Evolutionary conservation across 2,113 vertebrate genomes (phyloP).

Genomic region (Agelaius phoeniceus): DNA sequence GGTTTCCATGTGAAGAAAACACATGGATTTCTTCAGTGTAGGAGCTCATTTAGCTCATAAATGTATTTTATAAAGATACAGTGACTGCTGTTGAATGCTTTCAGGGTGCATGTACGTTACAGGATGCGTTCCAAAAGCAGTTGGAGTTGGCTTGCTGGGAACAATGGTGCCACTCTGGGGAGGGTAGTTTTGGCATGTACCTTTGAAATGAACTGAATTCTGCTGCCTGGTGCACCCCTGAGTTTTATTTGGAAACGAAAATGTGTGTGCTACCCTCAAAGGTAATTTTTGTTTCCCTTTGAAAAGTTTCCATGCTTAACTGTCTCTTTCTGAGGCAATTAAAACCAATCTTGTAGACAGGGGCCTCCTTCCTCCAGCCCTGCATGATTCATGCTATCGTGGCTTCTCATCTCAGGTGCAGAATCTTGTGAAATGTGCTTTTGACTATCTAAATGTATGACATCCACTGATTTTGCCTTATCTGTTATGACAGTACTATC

Average conservation of each 20-base stretch:
- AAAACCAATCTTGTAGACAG: not conserved
- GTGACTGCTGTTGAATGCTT: not conserved
- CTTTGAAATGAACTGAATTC: not conserved
- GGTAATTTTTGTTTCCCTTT: not conserved
- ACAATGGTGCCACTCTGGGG: not conserved
- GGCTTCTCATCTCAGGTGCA: slow-evolving; percentile 43
- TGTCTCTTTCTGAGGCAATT: slow-evolving; percentile 18
- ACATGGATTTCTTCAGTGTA: not conserved
- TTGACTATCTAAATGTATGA: slow-evolving; percentile 25
- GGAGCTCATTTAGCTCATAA: not conserved
- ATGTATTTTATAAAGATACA: not conserved
- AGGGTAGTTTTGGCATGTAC: not conserved
- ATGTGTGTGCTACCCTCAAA: not conserved
- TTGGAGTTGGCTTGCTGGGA: not conserved
- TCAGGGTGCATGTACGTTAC: not conserved
- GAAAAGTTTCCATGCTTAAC: slow-evolving; percentile 46
- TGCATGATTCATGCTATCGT: slow-evolving; percentile 30
- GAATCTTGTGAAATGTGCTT: slow-evolving; percentile 47
- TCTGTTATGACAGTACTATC: slow-evolving; percentile 16
- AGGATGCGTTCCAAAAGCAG: not conserved
- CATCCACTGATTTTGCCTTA: slow-evolving; percentile 53
- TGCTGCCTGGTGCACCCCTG: not conserved
- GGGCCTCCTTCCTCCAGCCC: slow-evolving; percentile 7
- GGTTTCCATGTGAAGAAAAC: not conserved
- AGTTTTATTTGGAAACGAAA: slow-evolving; percentile 1